Base-by-base conservation (phyloP, 2,797 vertebrate species). In the Enteromius fasciolatus region DNA sequence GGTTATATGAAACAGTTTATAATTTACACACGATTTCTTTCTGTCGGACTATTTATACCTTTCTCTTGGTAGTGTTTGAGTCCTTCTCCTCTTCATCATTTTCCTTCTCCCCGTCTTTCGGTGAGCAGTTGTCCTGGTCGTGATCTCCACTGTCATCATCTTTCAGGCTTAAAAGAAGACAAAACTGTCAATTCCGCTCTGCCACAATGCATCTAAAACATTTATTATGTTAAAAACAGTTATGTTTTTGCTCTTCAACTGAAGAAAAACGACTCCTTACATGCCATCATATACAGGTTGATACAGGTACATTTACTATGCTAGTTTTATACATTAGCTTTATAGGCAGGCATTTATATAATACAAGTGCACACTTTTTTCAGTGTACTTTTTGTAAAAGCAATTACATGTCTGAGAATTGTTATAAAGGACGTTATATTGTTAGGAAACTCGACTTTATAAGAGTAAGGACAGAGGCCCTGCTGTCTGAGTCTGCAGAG, bases 121-220 rank as follows among this genome's bases (percentile, higher is more conserved):
- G 94, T 95, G 94, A 93, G 90, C 90, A 78, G 92, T 93, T 94
- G 83, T 95, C 94, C 90, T 96, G 94, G 83, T 95, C 94, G 75
- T 95, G 95, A 87, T 96, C 95, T 90, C 95, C 95, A 88, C 95
- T 95, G 90, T 96, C 95, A 80, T 96, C 95, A 91, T 96, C 95
- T 94, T 96, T 96, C 77, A 96, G 88, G 89, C 95, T 96, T 80
- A 48, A 87, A 28, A 2, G 1, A 15, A 54, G n/a, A 75, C 79
- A 83, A 61, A 57, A 17, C 14, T 5, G 20, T 64, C n/a, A 12
- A 75, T 50, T 66, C 3, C 20, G 80, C 14, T 23, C 41, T 12
- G n/a, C 3, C 48, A 57, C 50, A 74, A 12, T 3, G 41, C 41
- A 44, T 44, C 41, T 44, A 12, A 18, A 33, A 33, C 15, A 9